Conservation (phyloP, 1,140 invertebrate species). For the Homarus americanus region DNA sequence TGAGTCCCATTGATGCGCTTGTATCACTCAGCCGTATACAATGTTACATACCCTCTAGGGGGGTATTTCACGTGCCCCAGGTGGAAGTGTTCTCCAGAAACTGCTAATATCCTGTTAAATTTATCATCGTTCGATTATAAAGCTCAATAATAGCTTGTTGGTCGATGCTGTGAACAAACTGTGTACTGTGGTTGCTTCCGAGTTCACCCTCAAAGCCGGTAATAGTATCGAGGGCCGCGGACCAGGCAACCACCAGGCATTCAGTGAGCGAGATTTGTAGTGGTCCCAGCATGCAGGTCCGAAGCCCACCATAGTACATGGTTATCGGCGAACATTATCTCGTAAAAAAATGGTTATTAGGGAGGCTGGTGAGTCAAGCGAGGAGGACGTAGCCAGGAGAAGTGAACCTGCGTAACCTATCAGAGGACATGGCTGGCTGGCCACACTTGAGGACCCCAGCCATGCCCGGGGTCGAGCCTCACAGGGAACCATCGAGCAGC, state of each 20-base stretch:
- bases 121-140: not conserved
- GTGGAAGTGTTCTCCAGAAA: not conserved
- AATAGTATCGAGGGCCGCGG: not conserved
- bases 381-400: conserved; percentile 10
- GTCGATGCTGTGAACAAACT: not conserved
- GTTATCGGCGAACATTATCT: not conserved
- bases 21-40: not conserved
- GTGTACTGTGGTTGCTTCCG: not conserved
- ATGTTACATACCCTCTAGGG: not conserved
- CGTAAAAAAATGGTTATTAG: not conserved
- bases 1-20: not conserved
- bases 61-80: not conserved
- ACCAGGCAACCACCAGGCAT: not conserved
- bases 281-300: not conserved
- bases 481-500: not conserved
- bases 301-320: not conserved
- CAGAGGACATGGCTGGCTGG: conserved; percentile 27
- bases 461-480: not conserved
- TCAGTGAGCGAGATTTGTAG: not conserved
- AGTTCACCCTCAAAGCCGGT: too few relatives aligned
- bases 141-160: not conserved
- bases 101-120: not conserved
- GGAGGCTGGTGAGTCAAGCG: conserved; percentile 2
- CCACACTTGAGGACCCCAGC: conserved; percentile 7
- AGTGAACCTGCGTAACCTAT: conserved; percentile 1